Conservation (phyloP, 1,140 invertebrate genomes). For the Bombus confusus region DNA sequence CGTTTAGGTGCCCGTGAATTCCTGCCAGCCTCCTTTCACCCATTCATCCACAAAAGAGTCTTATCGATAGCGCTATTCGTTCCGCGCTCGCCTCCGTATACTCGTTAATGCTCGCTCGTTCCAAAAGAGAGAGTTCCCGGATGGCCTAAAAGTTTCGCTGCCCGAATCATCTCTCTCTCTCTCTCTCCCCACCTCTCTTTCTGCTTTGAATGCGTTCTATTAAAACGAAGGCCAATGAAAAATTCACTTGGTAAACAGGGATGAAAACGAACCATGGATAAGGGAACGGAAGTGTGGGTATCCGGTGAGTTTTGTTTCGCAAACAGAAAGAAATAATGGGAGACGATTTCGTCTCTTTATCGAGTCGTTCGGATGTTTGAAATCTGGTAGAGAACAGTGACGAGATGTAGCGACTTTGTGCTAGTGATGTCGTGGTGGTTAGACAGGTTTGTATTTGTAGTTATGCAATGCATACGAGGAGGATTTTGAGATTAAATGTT, state of each 20-base stretch:
- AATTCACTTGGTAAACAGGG: conserved; percentile 12
- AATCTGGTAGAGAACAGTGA: background rate
- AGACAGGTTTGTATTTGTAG: background rate
- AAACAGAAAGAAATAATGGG: background rate
- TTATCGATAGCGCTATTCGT: conserved; percentile 48
- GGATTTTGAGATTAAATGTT: too few relatives aligned
- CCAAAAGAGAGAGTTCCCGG: background rate
- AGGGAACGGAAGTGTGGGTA: background rate
- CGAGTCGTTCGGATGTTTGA: background rate
- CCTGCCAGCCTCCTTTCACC: background rate
- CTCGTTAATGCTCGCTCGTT: conserved; percentile 24
- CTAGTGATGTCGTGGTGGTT: too few relatives aligned
- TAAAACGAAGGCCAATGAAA: conserved; percentile 40
- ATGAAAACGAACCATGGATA: background rate
- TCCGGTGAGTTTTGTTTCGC: background rate
- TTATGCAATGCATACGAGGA: background rate
- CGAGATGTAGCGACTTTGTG: background rate
- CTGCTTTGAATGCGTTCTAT: conserved; percentile 16
- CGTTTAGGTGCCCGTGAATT: conserved; percentile 23
- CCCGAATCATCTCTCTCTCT: background rate
- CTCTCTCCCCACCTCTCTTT: background rate
- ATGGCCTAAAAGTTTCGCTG: conserved; percentile 11
- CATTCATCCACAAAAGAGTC: conserved; percentile 37
- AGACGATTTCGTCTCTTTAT: conserved; percentile 12
- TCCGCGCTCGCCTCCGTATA: conserved; percentile 13